Percentiles rank a stretch among this genome's conserved stretches.
Evolutionary conservation across 2,888 invertebrate species (phyloP).

Genomic region (Venusia cambrica): DNA sequence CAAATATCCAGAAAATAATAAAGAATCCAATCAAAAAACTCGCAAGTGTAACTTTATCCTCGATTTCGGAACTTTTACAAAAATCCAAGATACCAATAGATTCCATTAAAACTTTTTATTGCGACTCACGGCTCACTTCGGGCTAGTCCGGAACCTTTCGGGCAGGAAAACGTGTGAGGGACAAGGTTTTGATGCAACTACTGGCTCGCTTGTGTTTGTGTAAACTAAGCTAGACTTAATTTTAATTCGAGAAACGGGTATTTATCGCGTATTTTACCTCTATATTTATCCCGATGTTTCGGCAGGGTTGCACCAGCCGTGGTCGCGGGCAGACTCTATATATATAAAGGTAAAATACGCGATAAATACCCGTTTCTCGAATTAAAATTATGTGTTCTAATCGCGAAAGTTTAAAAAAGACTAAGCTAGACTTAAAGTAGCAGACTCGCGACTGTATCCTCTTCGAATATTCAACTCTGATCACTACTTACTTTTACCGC

Average conservation of each 20-base stretch:
- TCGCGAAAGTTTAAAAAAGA: too few species aligned
- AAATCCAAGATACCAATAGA: slow-evolving; percentile 9
- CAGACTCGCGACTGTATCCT: too few species aligned
- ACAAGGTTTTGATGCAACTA: slow-evolving; percentile 38
- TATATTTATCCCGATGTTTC: neutral
- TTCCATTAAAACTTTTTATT: slow-evolving; percentile 13
- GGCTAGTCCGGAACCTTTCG: slow-evolving; percentile 26
- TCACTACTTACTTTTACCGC: too few species aligned
- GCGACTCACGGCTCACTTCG: slow-evolving; percentile 13
- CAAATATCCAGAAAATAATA: neutral
- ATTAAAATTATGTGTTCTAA: too few species aligned
- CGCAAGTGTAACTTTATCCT: neutral
- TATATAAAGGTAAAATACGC: too few species aligned
- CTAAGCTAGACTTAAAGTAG: too few species aligned
- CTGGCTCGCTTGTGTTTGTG: slow-evolving; percentile 23
- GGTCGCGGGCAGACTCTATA: too few species aligned
- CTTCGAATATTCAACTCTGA: too few species aligned
- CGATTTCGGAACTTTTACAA: slow-evolving; percentile 7
- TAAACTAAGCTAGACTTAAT: neutral
- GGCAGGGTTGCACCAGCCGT: too few species aligned
- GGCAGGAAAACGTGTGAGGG: slow-evolving; percentile 34
- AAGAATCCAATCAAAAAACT: slow-evolving; percentile 1
- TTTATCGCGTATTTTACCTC: slow-evolving; percentile 1
- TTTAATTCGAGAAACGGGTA: too few species aligned
- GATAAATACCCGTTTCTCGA: too few species aligned